Percentiles rank a stretch among this genome's conserved stretches.
phyloP scores from a whole-genome alignment of 2,888 invertebrate genomes.

The Hesperia comma region DNA sequence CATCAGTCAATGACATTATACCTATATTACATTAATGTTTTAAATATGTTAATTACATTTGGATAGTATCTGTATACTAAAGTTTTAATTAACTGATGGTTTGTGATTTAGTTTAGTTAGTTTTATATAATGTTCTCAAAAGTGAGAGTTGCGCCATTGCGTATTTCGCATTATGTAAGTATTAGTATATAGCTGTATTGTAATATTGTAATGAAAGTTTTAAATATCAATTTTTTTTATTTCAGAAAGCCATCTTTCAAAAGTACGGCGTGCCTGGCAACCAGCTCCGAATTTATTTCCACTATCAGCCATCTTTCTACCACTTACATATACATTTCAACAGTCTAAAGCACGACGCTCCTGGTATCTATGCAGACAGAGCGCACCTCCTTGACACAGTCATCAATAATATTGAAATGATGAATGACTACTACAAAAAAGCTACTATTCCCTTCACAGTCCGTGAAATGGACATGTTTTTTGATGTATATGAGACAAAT shows the following conservation, averaged over 20 bases:
- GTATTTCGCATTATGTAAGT: too few relatives aligned
- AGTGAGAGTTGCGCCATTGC: too few relatives aligned
- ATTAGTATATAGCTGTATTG: too few relatives aligned
- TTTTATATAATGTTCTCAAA: too few relatives aligned
- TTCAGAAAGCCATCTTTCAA: slow-evolving; percentile 88
- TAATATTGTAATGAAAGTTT: background rate
- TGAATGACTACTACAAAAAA: slow-evolving; percentile 92
- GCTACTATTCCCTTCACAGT: slow-evolving; percentile 92
- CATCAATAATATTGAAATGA: slow-evolving; percentile 94
- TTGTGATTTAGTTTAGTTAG: too few relatives aligned
- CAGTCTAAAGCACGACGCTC: slow-evolving; percentile 89
- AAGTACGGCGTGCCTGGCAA: slow-evolving; percentile 89
- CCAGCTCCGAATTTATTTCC: slow-evolving; percentile 93
- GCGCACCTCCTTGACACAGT: slow-evolving; percentile 94
- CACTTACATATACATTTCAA: slow-evolving; percentile 98
- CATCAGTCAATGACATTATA: too few relatives aligned
- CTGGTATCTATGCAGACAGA: slow-evolving; percentile 92
- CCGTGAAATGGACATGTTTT: slow-evolving; percentile 89
- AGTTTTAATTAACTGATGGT: too few relatives aligned
- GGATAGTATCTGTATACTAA: too few relatives aligned
- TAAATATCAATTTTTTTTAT: slow-evolving; percentile 42
- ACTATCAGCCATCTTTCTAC: slow-evolving; percentile 98
- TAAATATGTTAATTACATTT: too few relatives aligned
- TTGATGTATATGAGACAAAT: slow-evolving; percentile 85
- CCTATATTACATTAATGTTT: too few relatives aligned